A percentile compares a stretch with the other conserved stretches of the same genome.
Evolutionary conservation across 2,797 vertebrate genomes (phyloP).

Genomic region (Sebastes jordani): DNA sequence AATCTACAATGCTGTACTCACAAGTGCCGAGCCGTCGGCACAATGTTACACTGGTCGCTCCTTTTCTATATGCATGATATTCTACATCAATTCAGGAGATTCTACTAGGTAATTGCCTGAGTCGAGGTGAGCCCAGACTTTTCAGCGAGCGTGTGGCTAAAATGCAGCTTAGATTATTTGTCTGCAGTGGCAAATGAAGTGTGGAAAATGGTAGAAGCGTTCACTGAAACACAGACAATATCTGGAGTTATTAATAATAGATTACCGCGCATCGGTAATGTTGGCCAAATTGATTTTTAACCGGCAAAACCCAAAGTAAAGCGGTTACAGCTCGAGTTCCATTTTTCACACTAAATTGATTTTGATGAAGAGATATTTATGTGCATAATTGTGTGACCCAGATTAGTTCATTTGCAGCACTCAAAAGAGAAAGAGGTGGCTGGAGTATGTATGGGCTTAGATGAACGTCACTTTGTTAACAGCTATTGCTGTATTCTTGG

Average conservation of each 20-base stretch:
- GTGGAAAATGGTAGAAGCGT: slow-evolving; percentile 39
- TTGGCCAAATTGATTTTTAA: slow-evolving; percentile 64
- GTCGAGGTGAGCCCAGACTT: slow-evolving; percentile 2
- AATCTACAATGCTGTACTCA: slow-evolving; percentile 41
- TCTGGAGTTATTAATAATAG: slow-evolving; percentile 53
- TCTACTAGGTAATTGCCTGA: slow-evolving; percentile 16
- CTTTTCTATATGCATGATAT: slow-evolving; percentile 35
- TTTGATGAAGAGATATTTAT: slow-evolving; percentile 52
- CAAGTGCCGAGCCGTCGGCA: slow-evolving; percentile 13
- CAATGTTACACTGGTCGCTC: slow-evolving; percentile 9
- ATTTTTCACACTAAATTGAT: slow-evolving; percentile 47
- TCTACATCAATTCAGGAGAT: slow-evolving; percentile 28
- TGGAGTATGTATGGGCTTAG: background rate
- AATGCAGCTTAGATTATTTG: slow-evolving; percentile 42
- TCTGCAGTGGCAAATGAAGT: slow-evolving; percentile 25
- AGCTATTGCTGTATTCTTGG: slow-evolving; percentile 32
- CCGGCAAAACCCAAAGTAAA: slow-evolving; percentile 33
- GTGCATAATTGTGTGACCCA: slow-evolving; percentile 33
- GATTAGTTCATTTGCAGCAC: slow-evolving; percentile 27
- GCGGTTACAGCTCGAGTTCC: slow-evolving; percentile 7
- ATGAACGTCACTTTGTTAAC: slow-evolving; percentile 36
- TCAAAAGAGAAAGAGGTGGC: slow-evolving; percentile 1
- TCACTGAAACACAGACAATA: slow-evolving; percentile 48
- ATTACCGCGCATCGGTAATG: slow-evolving; percentile 40
- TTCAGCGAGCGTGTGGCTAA: slow-evolving; percentile 10